A percentile compares a stretch with the other conserved stretches of the same genome.
Evolutionary conservation across 2,888 invertebrate species (phyloP).

Genomic region (Catocala sponsa): DNA sequence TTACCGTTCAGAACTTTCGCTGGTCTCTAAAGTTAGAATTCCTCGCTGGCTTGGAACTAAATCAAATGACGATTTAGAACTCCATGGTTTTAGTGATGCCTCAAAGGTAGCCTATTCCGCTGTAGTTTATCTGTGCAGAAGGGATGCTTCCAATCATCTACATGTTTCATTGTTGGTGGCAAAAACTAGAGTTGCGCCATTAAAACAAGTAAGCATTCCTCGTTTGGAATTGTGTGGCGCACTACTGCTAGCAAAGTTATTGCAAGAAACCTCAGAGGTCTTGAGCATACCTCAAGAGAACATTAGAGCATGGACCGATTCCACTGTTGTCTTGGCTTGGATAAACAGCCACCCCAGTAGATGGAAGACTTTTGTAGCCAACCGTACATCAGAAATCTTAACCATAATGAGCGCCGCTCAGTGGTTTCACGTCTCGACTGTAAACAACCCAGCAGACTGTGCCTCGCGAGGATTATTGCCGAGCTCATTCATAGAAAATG

Average conservation of each 20-base stretch:
- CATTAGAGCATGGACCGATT: slow-evolving; percentile 20
- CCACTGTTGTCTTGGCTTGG: slow-evolving; percentile 22
- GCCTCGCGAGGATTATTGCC: slow-evolving; percentile 28
- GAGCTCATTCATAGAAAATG: slow-evolving; percentile 1
- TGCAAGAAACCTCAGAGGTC: slow-evolving; percentile 14
- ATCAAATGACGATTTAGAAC: too few relatives aligned
- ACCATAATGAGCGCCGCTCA: slow-evolving; percentile 6
- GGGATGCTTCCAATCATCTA: too few relatives aligned
- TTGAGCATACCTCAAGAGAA: slow-evolving; percentile 11
- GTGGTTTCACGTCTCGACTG: slow-evolving; percentile 25
- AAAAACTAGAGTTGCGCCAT: too few relatives aligned
- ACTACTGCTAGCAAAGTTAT: slow-evolving; percentile 8
- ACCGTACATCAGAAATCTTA: slow-evolving; percentile 17
- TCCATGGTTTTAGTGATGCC: too few relatives aligned
- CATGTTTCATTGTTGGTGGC: too few relatives aligned
- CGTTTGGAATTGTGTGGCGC: neutral
- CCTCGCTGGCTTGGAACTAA: too few relatives aligned
- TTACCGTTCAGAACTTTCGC: too few relatives aligned
- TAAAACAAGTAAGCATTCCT: too few relatives aligned
- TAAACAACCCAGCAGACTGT: slow-evolving; percentile 29
- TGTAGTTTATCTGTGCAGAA: too few relatives aligned
- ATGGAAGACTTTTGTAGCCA: slow-evolving; percentile 26
- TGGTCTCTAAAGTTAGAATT: too few relatives aligned
- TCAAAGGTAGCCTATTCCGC: too few relatives aligned
- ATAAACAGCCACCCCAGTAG: slow-evolving; percentile 20